Base-by-base conservation (phyloP, 1,140 invertebrate species). In the Drosophila littoralis region DNA sequence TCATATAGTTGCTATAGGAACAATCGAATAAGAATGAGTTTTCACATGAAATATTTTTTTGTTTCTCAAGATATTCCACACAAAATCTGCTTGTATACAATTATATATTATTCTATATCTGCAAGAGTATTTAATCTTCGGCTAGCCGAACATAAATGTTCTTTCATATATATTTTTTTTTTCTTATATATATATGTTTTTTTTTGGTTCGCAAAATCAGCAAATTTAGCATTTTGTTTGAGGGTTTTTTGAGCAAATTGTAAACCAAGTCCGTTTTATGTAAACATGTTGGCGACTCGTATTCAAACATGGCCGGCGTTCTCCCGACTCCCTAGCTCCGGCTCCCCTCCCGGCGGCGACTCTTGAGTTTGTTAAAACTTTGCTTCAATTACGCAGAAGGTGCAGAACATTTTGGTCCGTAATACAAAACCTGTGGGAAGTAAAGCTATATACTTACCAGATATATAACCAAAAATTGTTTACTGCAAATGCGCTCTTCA, bases 201-300 rank as follows among this genome's bases (percentile, higher is more conserved):
- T 50, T 70, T 68, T 82, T 76, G 45, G 42, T 36, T 28, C 22
- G 22, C 63, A 17, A 64, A 85, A 74, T 85, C 68, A 84, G 85
- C 85, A 57, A 74, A 73, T 74, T 67, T 59, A 76, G 35, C 15
- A n/a, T 50, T 43, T 15, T 50, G 45, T 85, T 90, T 82, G 58
- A 80, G 32, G 67, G 64, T 67, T 71, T 45, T 45, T 68, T 78
- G 55, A 60, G 63, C 57, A 81, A 68, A 78, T 68, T 76, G 81
- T 90, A 90, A 90, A 86, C 75, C 79, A 80, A 83, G 72, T 77
- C 79, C 63, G 63, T 72, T 86, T 90, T 88, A 88, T 90, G 88
- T 90, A 90, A 90, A 90, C 86, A 90, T 90, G 86, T 83, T 90
- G 70, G 68, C 86, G 82, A 83, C 79, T 89, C 84, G 55, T 67